Percentiles rank a stretch among this genome's conserved stretches.
These are phyloP conservation scores for Scopus umbretta DNA, from an alignment of 2,113 vertebrate species.

Conservation along the genomic window DNA sequence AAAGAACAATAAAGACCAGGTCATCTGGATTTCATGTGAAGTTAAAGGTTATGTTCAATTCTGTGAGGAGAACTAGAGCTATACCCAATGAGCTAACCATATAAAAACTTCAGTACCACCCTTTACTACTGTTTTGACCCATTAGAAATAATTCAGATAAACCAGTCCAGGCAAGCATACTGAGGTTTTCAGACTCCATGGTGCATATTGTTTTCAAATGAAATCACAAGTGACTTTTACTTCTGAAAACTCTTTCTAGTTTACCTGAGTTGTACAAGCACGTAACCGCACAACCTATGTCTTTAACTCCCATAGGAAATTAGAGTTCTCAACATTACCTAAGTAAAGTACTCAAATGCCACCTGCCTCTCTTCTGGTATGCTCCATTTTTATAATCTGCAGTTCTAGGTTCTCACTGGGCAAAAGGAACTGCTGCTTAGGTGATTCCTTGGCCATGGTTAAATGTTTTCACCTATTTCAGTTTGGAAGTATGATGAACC, in stretches of 20 bases:
- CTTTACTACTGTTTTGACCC: neutral
- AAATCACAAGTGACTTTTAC: neutral
- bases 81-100: neutral
- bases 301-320: neutral
- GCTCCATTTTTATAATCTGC: neutral
- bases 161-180: neutral
- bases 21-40: neutral
- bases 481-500: neutral
- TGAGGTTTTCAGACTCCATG: neutral
- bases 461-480: neutral
- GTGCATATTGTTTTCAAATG: neutral
- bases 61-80: neutral
- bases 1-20: neutral
- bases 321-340: neutral
- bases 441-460: neutral
- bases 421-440: neutral
- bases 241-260: neutral
- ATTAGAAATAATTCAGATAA: neutral
- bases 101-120: neutral
- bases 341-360: neutral
- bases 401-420: neutral
- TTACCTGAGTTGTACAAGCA: neutral
- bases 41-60: neutral
- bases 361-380: neutral
- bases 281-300: fast-evolving